A percentile compares a stretch with the other conserved stretches of the same genome.
Evolutionary conservation across 2,888 invertebrate genomes (phyloP).

Genomic region (Candidula unifasciata): DNA sequence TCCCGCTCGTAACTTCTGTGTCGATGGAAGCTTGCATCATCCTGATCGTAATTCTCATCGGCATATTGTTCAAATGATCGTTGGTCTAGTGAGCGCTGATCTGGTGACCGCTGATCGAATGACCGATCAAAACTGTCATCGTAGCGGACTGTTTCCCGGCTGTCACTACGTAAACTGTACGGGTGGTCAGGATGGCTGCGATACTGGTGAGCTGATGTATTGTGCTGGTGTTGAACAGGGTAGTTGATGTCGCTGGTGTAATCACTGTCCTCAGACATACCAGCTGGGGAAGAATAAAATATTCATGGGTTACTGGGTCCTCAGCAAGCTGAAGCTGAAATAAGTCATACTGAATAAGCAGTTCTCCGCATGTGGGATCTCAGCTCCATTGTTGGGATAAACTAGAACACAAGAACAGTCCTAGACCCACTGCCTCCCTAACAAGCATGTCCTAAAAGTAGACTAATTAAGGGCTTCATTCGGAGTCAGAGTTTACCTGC

Average conservation of each 20-base stretch:
- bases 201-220: constrained; percentile 91
- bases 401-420: too few species aligned
- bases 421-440: too few species aligned
- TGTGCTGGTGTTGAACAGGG: constrained; percentile 86
- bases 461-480: too few species aligned
- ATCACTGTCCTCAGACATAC: constrained; percentile 97
- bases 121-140: constrained; percentile 61
- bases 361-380: too few species aligned
- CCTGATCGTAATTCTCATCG: constrained; percentile 41
- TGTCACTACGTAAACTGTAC: constrained; percentile 81
- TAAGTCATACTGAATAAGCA: too few species aligned
- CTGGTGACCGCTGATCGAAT: constrained; percentile 54
- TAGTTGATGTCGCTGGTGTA: constrained; percentile 97
- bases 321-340: too few species aligned
- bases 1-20: constrained; percentile 55
- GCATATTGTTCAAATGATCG: constrained; percentile 51
- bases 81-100: constrained; percentile 31
- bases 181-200: constrained; percentile 71
- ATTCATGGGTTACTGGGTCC: too few species aligned
- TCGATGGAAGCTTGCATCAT: constrained; percentile 27
- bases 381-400: too few species aligned
- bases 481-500: too few species aligned
- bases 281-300: constrained; percentile 64
- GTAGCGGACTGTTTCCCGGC: constrained; percentile 56
- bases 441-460: too few species aligned